Base-by-base conservation (phyloP, 1,140 invertebrate genomes). In the Drosophila lacertosa region DNA sequence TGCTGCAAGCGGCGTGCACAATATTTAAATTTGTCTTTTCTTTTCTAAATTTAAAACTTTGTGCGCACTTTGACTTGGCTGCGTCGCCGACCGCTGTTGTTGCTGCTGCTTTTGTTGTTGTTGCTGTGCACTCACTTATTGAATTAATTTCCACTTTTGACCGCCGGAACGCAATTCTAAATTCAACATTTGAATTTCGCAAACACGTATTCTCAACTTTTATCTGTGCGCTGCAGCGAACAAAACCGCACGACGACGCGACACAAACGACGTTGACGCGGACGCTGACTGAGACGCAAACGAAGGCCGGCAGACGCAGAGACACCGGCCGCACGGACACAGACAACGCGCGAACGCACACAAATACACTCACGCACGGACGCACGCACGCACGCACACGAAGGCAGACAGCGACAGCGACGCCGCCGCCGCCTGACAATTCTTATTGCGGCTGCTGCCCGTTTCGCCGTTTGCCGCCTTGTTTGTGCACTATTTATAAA, bases 401-500 rank as follows among this genome's bases (percentile, higher is more conserved):
- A 40, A 42, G 15, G 40, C 26, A 54, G 40, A 9, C 13, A n/a
- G 22, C 42, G 50, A 55, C 40, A 29, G 44, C 33, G 9, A 67
- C 64, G 29, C 42, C 71, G 73, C 65, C 66, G 80, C 75, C 66
- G 80, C 80, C 75, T 79, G 77, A 88, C 74, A 88, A 78, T 84
- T 82, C 60, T 72, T 80, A 74, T 32, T 86, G 70, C 62, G 65
- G 68, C 75, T 32, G 37, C 42, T 51, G 50, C 33, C 47, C n/a
- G n/a, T n/a, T n/a, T n/a, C n/a, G n/a, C 26, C 26, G 64, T 45
- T 67, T 32, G 50, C 62, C 57, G 50, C 66, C 72, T 80, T 80
- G 77, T 77, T 77, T 80, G 44, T 82, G 82, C 82, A 82, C 78
- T 88, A 88, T 86, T 86, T 86, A 75, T 88, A 88, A 77, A 88